Percentiles rank a stretch among this genome's conserved stretches.
These are phyloP conservation scores for Paguma larvata DNA, from an alignment of 2,797 vertebrate species.

Conservation along the genomic window DNA sequence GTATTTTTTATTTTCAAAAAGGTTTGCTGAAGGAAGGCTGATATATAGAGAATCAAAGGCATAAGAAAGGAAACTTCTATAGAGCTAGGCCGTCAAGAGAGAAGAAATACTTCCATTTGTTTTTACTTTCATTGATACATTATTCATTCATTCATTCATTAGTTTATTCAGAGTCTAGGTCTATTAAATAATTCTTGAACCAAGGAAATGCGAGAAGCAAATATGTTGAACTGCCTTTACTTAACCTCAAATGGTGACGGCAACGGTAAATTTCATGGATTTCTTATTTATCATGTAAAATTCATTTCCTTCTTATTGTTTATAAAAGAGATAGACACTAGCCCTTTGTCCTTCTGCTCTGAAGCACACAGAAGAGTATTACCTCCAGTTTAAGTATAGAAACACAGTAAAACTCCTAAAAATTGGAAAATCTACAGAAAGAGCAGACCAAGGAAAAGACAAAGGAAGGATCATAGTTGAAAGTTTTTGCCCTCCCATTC, in stretches of 20 bases:
- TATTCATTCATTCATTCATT: slow-evolving; percentile 21
- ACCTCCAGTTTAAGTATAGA: background rate
- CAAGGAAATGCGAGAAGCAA: slow-evolving; percentile 20
- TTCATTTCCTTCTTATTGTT: background rate
- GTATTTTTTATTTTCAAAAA: slow-evolving; percentile 41
- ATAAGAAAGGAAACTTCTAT: background rate
- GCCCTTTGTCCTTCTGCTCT: background rate
- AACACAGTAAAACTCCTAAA: background rate
- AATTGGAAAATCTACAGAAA: slow-evolving; percentile 12
- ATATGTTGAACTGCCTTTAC: background rate
- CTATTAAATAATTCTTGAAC: slow-evolving; percentile 27
- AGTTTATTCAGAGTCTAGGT: slow-evolving; percentile 2
- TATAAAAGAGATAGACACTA: background rate
- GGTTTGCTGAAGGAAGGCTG: background rate
- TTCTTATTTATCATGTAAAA: background rate
- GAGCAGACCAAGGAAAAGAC: background rate
- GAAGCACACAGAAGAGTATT: background rate
- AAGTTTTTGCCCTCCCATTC: background rate
- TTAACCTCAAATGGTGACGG: background rate
- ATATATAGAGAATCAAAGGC: background rate
- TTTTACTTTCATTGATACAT: background rate
- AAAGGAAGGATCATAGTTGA: background rate
- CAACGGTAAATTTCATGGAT: background rate
- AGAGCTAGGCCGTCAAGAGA: background rate
- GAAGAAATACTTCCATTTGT: background rate